A percentile compares a stretch with the other conserved stretches of the same genome.
Conservation (phyloP, 2,888 invertebrate species). For the Agrochola lota region DNA sequence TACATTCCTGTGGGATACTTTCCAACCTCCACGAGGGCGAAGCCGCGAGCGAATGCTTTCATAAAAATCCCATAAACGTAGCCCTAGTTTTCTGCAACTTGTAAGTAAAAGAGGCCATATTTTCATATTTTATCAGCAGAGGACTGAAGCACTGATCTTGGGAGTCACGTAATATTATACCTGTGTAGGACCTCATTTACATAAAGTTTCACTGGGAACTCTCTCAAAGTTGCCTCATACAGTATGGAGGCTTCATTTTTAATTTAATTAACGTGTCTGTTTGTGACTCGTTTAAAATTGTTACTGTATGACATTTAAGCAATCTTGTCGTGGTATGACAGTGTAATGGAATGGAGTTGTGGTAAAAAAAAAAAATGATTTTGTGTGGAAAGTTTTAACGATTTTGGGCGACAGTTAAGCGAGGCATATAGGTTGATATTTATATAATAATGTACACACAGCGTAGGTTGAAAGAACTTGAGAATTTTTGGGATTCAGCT, state of each 20-base stretch:
- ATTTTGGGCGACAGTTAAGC: no score
- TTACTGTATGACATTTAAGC: slow-evolving; percentile 9
- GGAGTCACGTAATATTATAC: slow-evolving; percentile 46
- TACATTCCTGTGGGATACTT: no score
- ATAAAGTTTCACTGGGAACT: slow-evolving; percentile 58
- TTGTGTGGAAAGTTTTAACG: background rate
- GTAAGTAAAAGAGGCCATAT: slow-evolving; percentile 18
- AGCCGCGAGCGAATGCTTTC: background rate
- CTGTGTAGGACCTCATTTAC: slow-evolving; percentile 54
- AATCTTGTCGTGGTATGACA: slow-evolving; percentile 14
- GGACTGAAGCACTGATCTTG: slow-evolving; percentile 35
- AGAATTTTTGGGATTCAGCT: background rate
- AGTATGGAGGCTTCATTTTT: slow-evolving; percentile 43
- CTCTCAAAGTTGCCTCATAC: slow-evolving; percentile 45
- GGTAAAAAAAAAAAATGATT: background rate
- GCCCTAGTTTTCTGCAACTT: background rate
- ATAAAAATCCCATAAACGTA: background rate
- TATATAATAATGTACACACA: background rate
- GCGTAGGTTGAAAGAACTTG: no score
- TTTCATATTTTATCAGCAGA: slow-evolving; percentile 43
- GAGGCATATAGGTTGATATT: no score
- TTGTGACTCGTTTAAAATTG: slow-evolving; percentile 33
- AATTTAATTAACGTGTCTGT: slow-evolving; percentile 54
- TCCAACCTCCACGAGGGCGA: no score
- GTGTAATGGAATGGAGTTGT: background rate